phyloP scores from a whole-genome alignment of 2,797 vertebrate genomes.

The Acanthurus tractus region DNA sequence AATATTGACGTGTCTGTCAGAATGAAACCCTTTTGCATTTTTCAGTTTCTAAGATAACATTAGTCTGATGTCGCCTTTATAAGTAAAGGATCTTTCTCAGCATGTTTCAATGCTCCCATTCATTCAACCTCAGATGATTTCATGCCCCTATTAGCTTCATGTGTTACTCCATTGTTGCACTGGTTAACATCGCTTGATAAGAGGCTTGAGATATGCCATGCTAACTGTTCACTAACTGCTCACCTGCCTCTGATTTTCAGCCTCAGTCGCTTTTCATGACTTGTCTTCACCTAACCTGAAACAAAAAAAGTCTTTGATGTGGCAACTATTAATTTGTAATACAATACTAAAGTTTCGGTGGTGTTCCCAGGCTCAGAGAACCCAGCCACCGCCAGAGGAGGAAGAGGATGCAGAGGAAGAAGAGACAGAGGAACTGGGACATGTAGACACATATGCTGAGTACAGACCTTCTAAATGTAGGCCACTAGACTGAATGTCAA shows the following conservation, averaged over 20 bases:
- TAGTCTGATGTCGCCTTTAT: slow-evolving; percentile 1
- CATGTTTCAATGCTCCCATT: slow-evolving; percentile 20
- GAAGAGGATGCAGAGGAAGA: slow-evolving; percentile 96
- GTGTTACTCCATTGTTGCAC: neutral
- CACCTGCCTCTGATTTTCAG: slow-evolving; percentile 21
- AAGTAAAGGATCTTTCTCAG: slow-evolving; percentile 13
- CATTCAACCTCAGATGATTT: slow-evolving; percentile 22
- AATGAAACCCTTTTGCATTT: slow-evolving; percentile 33
- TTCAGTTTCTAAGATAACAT: slow-evolving; percentile 19
- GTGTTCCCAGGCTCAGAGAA: slow-evolving; percentile 71
- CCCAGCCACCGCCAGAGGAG: slow-evolving; percentile 83
- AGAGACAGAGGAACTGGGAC: slow-evolving; percentile 94
- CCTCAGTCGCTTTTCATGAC: slow-evolving; percentile 20
- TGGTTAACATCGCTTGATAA: neutral
- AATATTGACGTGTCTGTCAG: slow-evolving; percentile 23
- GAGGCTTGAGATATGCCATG: neutral
- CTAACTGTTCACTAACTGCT: slow-evolving; percentile 32
- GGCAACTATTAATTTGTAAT: neutral
- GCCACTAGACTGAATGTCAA: slow-evolving; percentile 44
- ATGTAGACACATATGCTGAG: slow-evolving; percentile 96
- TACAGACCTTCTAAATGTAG: slow-evolving; percentile 96
- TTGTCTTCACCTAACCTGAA: slow-evolving; percentile 6
- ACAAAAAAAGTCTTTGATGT: slow-evolving; percentile 11
- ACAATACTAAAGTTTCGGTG: slow-evolving; percentile 18
- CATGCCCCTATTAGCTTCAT: neutral